Conservation (phyloP, 2,888 invertebrate genomes). For the Cyclophora punctaria region DNA sequence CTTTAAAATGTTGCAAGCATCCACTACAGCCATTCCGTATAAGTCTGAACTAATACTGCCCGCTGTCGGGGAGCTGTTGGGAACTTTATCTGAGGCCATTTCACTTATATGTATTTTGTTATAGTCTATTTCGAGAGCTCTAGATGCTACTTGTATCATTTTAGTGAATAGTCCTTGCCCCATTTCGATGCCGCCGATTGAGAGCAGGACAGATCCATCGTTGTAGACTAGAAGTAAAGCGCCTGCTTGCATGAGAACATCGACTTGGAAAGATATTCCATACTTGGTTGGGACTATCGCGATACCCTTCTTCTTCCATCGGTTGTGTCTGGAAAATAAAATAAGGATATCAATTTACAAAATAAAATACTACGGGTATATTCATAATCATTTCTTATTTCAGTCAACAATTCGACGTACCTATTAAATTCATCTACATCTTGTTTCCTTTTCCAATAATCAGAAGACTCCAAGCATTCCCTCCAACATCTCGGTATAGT, state of each 20-base stretch:
- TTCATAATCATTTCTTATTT: too few relatives aligned
- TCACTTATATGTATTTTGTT: slow-evolving; percentile 82
- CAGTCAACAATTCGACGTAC: slow-evolving; percentile 40
- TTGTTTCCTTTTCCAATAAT: slow-evolving; percentile 75
- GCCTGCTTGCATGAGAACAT: slow-evolving; percentile 83
- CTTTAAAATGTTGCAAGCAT: slow-evolving; percentile 81
- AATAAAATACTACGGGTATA: background rate
- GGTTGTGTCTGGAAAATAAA: slow-evolving; percentile 42
- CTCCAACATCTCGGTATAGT: slow-evolving; percentile 84
- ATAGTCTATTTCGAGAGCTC: slow-evolving; percentile 76
- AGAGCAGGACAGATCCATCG: slow-evolving; percentile 85
- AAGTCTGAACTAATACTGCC: slow-evolving; percentile 86
- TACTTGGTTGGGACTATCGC: slow-evolving; percentile 83
- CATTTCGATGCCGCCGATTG: slow-evolving; percentile 92
- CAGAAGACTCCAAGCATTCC: slow-evolving; percentile 80
- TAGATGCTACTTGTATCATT: slow-evolving; percentile 88
- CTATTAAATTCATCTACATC: slow-evolving; percentile 81
- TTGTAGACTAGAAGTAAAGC: slow-evolving; percentile 85
- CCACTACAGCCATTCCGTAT: slow-evolving; percentile 86
- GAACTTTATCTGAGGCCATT: slow-evolving; percentile 87
- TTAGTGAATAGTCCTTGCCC: slow-evolving; percentile 94
- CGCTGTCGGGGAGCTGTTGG: slow-evolving; percentile 87
- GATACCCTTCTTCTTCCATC: slow-evolving; percentile 86
- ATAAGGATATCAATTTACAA: background rate
- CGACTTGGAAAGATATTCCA: slow-evolving; percentile 81